Base-by-base conservation (phyloP, 2,797 vertebrate species). In the Linurgus olivaceus region DNA sequence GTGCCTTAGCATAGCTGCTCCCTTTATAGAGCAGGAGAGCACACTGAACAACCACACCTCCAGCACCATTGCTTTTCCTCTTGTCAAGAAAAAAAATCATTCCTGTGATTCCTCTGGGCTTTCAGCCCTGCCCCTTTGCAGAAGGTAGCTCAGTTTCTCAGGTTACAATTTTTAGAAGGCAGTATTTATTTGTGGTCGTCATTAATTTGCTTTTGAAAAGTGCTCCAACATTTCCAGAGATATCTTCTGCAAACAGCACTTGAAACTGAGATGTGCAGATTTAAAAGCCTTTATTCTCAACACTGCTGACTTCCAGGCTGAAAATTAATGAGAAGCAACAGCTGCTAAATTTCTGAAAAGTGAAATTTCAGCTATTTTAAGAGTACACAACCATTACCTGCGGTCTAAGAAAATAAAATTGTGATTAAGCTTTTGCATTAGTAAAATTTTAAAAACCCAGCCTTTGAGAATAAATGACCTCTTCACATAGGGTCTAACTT, bases 371-470 rank as follows among this genome's bases (percentile, higher is more conserved):
- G 51, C 61, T 78, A n/a, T 48, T 82, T 29, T 48, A 61, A 62
- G 17, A n/a, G 8, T 35, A 55, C 4, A 25, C 6, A 83, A 50
- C 13, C 19, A 57, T 12, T 47, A 88, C 20, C 19, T 54, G 37
- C 5, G 7, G 73, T 37, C 38, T 44, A 58, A 58, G 28, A 68
- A 91, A 91, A 91, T 29, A 21, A 54, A 77, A 17, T 29, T 63
- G 33, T 63, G 28, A 63, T 71, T 66, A 81, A 88, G 50, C 20
- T 84, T 88, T 66, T 76, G 44, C 11, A 54, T n/a, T 45, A 68
- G 45, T 6, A 48, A 68, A 40, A 76, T 35, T 31, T 3, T 1
- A 13, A 18, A 75, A 51, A 9, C 0, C 4, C 1, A 8, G 48
- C 11, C 14, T 72, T 72, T 47, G 33, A 54, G 25, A 87, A 94